Conservation (phyloP, 2,113 vertebrate genomes). For the Chionomys nivalis region DNA sequence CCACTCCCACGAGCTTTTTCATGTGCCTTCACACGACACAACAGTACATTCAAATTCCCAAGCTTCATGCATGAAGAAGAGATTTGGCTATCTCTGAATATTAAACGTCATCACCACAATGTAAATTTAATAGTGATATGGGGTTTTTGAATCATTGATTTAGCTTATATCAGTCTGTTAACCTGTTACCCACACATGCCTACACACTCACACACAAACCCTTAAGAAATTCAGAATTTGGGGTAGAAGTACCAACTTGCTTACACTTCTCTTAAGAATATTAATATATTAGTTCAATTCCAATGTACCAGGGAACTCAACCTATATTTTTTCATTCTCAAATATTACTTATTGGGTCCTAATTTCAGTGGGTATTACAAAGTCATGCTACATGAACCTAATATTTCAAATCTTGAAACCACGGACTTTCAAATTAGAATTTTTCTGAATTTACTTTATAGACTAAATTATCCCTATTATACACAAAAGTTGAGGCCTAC, state of each 20-base stretch:
- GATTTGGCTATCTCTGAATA: not conserved
- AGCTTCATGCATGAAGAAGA: not conserved
- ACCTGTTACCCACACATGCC: not conserved
- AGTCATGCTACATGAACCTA: not conserved
- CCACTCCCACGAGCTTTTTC: not conserved
- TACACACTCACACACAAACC: not conserved
- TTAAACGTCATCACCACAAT: not conserved
- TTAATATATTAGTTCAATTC: not conserved
- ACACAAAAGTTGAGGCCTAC: not conserved
- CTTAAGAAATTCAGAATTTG: not conserved
- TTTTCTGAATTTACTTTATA: not conserved
- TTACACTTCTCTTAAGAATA: not conserved
- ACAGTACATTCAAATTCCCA: not conserved
- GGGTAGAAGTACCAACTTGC: not conserved
- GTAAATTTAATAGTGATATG: not conserved
- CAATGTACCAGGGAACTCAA: not conserved
- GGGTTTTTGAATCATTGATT: not conserved
- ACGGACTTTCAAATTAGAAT: not conserved
- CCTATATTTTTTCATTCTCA: not conserved
- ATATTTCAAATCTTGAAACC: conserved; percentile 8
- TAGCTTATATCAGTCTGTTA: not conserved
- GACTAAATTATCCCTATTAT: not conserved
- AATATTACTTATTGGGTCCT: not conserved
- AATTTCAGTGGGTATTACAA: not conserved
- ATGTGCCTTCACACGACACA: not conserved